Base-by-base conservation (phyloP, 2,888 invertebrate genomes). In the Dermolepida albohirtum region DNA sequence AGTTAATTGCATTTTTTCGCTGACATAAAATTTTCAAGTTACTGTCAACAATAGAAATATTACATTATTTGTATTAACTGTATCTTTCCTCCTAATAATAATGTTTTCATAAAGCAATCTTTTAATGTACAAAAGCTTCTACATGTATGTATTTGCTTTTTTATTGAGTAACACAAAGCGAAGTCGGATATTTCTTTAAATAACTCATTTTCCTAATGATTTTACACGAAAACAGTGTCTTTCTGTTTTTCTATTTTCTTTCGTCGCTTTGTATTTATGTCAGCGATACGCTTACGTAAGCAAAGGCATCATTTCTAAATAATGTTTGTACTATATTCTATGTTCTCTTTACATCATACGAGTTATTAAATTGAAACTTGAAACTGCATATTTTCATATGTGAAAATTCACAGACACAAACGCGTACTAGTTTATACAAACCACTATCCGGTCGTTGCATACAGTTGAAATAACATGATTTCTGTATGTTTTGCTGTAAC, bases 361-460 rank as follows among this genome's bases (percentile, higher is more conserved):
- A 8, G 22, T 51, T 51, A 51, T 51, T 52, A 52, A 52, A 52
- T 52, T 52, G 34, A 52, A 29, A 10, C 52, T 52, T 52, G 12
- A 16, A 34, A 34, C 12, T 34, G 6, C 29, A 29, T 29, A 29
- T 10, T 5, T 34, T 8, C 34, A 34, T 6, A 34, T 34, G 34
- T 34, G 10, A 8, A 10, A 10, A 34, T 10, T 5, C 1, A 10
- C 34, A 34, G 52, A 52, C 12, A 5, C 34, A 52, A 52, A 34
- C 52, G 7, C 27, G 34, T 34, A 14, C 34, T 8, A 34, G 14
- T 16, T 34, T 29, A 12, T 34, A 34, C n/a, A 12, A n/a, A 14
- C 44, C 44, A 11, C 44, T 11, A 34, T 52, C 52, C 1, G 50
- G 1, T 27, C 50, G 50, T 11, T 50, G 7, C 27, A 50, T 22